Evolutionary conservation across 2,797 vertebrate species (phyloP).

Genomic region (Micrastur ruficollis): DNA sequence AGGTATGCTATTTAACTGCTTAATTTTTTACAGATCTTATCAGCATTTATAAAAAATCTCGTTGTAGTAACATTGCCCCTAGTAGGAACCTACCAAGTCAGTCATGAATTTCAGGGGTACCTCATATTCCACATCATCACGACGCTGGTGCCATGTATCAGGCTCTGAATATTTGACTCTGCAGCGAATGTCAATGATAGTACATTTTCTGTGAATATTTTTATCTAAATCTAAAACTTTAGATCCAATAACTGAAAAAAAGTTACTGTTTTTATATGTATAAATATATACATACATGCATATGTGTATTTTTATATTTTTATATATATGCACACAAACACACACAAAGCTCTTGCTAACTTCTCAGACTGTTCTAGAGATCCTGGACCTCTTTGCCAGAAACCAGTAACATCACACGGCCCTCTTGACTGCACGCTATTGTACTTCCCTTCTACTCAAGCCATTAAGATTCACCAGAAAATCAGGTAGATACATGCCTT

Average conservation of each 20-base stretch:
- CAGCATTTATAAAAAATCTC: neutral
- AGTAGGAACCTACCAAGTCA: neutral
- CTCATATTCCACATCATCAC: neutral
- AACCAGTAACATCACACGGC: neutral
- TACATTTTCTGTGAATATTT: neutral
- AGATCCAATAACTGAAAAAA: neutral
- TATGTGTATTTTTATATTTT: neutral
- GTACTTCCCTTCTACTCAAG: neutral
- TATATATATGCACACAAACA: rapidly evolving
- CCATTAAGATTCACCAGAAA: neutral
- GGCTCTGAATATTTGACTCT: neutral
- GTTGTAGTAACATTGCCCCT: neutral
- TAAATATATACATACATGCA: neutral
- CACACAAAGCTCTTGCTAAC: neutral
- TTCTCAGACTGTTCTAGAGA: neutral
- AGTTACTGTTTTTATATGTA: neutral
- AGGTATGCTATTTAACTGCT: neutral
- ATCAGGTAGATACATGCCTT: neutral
- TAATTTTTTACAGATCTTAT: neutral
- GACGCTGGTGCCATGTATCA: neutral
- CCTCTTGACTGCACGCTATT: neutral
- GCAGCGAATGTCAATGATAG: neutral
- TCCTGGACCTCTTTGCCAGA: neutral
- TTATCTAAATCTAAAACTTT: neutral
- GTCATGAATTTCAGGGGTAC: neutral